A percentile compares a stretch with the other conserved stretches of the same genome.
phyloP scores from a whole-genome alignment of 2,888 invertebrate species.

The Phyto melanocephala region DNA sequence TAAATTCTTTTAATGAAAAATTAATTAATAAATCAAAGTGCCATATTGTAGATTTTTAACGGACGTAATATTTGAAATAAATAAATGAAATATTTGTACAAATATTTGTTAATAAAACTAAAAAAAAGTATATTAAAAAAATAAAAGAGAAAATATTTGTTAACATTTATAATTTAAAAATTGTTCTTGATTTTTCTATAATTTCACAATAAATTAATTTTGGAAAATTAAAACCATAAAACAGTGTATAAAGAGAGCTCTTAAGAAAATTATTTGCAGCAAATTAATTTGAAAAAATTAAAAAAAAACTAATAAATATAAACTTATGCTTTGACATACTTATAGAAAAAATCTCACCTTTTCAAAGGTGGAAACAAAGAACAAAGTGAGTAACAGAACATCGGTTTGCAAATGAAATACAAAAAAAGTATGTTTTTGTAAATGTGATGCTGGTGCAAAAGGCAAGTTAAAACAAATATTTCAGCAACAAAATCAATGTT shows the following conservation, averaged over 20 bases:
- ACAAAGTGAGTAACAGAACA: constrained; percentile 18
- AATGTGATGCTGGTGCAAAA: constrained; percentile 29
- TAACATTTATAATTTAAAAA: not conserved
- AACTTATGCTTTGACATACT: not conserved
- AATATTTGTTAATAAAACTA: not conserved
- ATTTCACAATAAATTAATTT: not conserved
- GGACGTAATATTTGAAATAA: constrained; percentile 4
- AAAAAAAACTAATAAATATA: constrained; percentile 13
- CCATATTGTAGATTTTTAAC: not conserved
- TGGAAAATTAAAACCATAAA: not conserved
- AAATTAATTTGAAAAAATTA: not conserved
- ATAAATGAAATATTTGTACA: constrained; percentile 1
- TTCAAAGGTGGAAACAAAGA: constrained; percentile 45
- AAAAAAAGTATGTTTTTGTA: not conserved
- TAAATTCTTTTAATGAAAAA: not conserved
- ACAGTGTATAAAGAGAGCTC: not conserved
- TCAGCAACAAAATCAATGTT: not conserved
- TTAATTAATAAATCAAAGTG: not conserved
- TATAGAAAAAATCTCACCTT: constrained; percentile 47
- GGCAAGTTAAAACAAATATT: too few species aligned
- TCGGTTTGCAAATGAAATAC: not conserved
- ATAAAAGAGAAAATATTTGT: not conserved
- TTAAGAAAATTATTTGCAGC: not conserved
- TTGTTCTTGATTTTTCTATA: not conserved
- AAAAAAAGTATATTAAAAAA: not conserved